Conservation (phyloP, 2,113 vertebrate genomes). For the Cyanistes caeruleus region DNA sequence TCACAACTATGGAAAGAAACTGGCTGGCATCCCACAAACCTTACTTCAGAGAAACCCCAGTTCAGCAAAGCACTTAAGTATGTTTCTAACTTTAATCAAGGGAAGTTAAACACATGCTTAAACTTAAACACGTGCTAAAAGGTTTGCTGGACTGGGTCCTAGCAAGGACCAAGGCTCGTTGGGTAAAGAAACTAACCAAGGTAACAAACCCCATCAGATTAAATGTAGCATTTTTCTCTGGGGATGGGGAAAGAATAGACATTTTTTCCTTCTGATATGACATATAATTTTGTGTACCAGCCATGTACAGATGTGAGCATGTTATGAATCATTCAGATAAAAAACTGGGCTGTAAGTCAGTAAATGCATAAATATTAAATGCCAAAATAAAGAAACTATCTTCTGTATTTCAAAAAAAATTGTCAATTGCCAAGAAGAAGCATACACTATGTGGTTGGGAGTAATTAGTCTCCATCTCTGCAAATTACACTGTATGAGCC, state of each 20-base stretch:
- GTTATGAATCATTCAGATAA: conserved; percentile 22
- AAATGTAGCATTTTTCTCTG: conserved; percentile 27
- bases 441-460: conserved; percentile 9
- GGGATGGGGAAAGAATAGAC: not conserved
- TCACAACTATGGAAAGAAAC: not conserved
- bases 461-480: conserved; percentile 34
- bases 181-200: conserved; percentile 4
- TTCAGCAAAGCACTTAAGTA: conserved; percentile 44
- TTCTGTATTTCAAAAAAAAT: conserved; percentile 5
- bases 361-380: conserved; percentile 40
- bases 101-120: conserved; percentile 62
- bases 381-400: conserved; percentile 42
- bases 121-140: conserved; percentile 64
- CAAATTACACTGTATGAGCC: conserved; percentile 49
- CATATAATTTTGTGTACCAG: not conserved
- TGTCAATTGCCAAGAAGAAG: conserved; percentile 45
- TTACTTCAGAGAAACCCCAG: conserved; percentile 37
- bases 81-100: conserved; percentile 59
- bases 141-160: conserved; percentile 59
- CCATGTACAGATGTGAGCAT: not conserved
- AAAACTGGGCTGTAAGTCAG: conserved; percentile 23
- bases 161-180: not conserved
- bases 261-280: not conserved
- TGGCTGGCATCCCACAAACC: conserved; percentile 18
- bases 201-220: conserved; percentile 4